A percentile compares a stretch with the other conserved stretches of the same genome.
Evolutionary conservation across 2,797 vertebrate genomes (phyloP).

Genomic region (Gymnodraco acuticeps): DNA sequence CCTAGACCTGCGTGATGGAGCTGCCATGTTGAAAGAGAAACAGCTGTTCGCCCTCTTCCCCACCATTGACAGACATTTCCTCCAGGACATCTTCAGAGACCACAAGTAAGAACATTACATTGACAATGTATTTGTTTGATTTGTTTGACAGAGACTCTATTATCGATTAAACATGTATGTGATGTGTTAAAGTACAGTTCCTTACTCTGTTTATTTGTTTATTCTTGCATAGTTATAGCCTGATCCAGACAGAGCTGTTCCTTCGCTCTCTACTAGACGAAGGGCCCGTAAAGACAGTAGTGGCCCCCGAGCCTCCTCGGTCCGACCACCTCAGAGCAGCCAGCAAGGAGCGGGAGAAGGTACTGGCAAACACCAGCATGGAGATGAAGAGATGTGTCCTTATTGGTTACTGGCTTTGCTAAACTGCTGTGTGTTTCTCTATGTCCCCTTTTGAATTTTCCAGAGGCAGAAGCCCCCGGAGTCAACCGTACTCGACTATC

Average conservation of each 20-base stretch:
- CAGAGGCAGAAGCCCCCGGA: slow-evolving; percentile 62
- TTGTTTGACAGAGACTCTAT: neutral
- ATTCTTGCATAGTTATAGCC: slow-evolving; percentile 86
- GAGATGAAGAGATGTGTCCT: neutral
- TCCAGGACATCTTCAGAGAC: slow-evolving; percentile 94
- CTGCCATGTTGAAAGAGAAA: slow-evolving; percentile 91
- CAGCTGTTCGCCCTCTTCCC: slow-evolving; percentile 93
- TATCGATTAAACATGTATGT: neutral
- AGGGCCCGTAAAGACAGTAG: slow-evolving; percentile 92
- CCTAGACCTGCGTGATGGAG: slow-evolving; percentile 88
- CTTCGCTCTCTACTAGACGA: slow-evolving; percentile 90
- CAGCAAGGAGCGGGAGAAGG: slow-evolving; percentile 83
- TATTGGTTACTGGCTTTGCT: neutral
- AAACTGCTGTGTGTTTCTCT: neutral
- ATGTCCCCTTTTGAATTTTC: neutral
- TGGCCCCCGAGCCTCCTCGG: slow-evolving; percentile 88
- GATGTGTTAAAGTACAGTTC: neutral
- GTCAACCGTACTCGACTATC: slow-evolving; percentile 73
- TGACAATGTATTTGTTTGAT: neutral
- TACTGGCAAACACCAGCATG: slow-evolving; percentile 18
- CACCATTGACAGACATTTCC: slow-evolving; percentile 91
- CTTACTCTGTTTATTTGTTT: slow-evolving; percentile 2
- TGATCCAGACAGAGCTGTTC: slow-evolving; percentile 92
- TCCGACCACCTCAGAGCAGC: slow-evolving; percentile 77
- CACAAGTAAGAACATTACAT: slow-evolving; percentile 87